phyloP scores from a whole-genome alignment of 2,113 vertebrate species.

The Nicator chloris region DNA sequence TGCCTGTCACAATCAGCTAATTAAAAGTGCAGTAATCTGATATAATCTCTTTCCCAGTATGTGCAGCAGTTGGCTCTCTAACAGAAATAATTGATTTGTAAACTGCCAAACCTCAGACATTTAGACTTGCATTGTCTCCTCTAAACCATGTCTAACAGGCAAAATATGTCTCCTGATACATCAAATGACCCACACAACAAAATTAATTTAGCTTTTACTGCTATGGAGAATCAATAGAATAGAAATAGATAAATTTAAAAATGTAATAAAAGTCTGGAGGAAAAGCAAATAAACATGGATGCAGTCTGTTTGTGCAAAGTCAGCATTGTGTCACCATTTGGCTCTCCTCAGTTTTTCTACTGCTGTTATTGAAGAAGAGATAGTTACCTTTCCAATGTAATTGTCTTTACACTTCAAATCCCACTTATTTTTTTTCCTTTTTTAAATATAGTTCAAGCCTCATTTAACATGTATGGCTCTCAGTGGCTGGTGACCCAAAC shows the following conservation, averaged over 20 bases:
- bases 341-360: neutral
- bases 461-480: neutral
- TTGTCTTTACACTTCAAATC: neutral
- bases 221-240: slow-evolving; percentile 26
- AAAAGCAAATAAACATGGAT: neutral
- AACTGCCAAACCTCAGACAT: slow-evolving; percentile 54
- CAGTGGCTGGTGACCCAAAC: neutral
- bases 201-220: slow-evolving; percentile 24
- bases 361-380: neutral
- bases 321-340: neutral
- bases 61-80: slow-evolving; percentile 22
- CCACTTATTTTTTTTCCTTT: neutral
- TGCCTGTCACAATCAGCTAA: slow-evolving; percentile 59
- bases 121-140: slow-evolving; percentile 53
- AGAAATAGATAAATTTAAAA: slow-evolving; percentile 32
- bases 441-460: neutral
- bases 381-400: neutral
- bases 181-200: slow-evolving; percentile 22
- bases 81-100: slow-evolving; percentile 65
- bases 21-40: slow-evolving; percentile 68
- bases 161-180: slow-evolving; percentile 28
- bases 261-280: neutral
- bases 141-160: slow-evolving; percentile 35
- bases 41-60: slow-evolving; percentile 62
- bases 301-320: neutral